phyloP scores from a whole-genome alignment of 2,113 vertebrate genomes.

The Tupaia tana region DNA sequence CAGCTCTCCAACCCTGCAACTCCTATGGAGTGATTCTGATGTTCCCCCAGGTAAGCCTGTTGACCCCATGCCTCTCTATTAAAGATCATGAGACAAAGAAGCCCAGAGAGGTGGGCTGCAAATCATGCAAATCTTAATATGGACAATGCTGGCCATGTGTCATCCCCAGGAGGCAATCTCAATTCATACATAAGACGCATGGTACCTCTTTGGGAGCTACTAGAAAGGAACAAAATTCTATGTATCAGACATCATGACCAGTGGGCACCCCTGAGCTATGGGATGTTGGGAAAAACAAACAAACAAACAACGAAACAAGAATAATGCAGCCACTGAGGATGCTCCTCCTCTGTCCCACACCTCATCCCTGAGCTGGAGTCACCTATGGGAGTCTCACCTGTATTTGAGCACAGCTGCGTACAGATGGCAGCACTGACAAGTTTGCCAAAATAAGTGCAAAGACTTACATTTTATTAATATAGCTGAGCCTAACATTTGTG shows the following conservation, averaged over 20 bases:
- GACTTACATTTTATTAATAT: slow-evolving; percentile 57
- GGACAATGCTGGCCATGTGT: fast-evolving
- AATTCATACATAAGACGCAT: fast-evolving
- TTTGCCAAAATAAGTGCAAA: slow-evolving; percentile 37
- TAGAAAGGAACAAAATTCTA: not conserved
- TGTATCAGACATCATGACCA: not conserved
- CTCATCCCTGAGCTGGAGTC: not conserved
- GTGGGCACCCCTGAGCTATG: not conserved
- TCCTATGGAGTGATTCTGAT: not conserved
- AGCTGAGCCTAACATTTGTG: slow-evolving; percentile 11
- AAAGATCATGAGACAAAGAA: not conserved
- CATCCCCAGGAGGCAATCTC: not conserved
- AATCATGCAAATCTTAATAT: not conserved
- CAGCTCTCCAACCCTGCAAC: fast-evolving
- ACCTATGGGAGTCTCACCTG: not conserved
- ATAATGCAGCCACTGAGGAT: not conserved
- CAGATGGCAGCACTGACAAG: not conserved
- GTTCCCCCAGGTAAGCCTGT: not conserved
- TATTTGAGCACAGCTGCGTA: not conserved
- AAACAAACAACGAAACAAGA: not conserved
- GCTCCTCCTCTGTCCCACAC: not conserved
- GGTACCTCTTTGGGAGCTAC: not conserved
- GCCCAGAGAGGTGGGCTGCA: not conserved
- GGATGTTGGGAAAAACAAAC: not conserved
- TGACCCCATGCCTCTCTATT: not conserved